Base-by-base conservation (phyloP, 2,888 invertebrate species). In the Salpingus planirostris region DNA sequence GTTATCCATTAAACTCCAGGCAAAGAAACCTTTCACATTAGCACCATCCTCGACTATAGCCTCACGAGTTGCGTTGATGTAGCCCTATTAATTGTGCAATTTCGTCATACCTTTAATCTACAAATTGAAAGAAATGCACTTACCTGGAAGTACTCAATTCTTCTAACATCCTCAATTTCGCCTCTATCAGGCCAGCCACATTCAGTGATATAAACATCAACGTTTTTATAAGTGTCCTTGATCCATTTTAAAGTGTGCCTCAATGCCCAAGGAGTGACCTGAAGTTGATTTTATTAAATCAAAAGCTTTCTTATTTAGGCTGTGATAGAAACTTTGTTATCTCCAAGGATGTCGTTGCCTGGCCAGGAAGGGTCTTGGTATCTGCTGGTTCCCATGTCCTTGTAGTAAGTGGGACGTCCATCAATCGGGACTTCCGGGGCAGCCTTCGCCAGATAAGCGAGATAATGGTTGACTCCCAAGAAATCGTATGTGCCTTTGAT, bases 131-230 rank as follows among this genome's bases (percentile, higher is more conserved):
- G 6, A 12, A 1, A 11, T 18, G 6, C 6, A 18, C 8, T 18
- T 18, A 18, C 18, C 18, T 8, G 6, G 6, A 18, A 18, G 8
- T 18, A 18, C 8, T 8, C 6, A 18, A 18, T 18, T 18, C 18
- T 18, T 18, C 6, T 6, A 7, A 7, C 18, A 18, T 18, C 18
- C 8, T 18, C 6, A 7, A 18, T 7, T 7, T 6, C 8, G 18
- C 18, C 18, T 18, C 8, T 6, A 18, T 18, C 18, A 18, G 6
- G 6, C 6, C 8, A 18, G 18, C 18, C 18, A 18, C 18, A 18
- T 49, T 74, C 78, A 0, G 70, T 70, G 2, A 76, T 52, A 28
- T 67, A 65, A 3, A 78, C 62, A 14, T 67, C 60, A 1, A 72
- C 70, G 50, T 74, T 68, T 22, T 66, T 59, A 21, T 50, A 52